These are phyloP conservation scores for Xiphophorus hellerii DNA, from an alignment of 2,113 vertebrate genomes.

Conservation along the genomic window DNA sequence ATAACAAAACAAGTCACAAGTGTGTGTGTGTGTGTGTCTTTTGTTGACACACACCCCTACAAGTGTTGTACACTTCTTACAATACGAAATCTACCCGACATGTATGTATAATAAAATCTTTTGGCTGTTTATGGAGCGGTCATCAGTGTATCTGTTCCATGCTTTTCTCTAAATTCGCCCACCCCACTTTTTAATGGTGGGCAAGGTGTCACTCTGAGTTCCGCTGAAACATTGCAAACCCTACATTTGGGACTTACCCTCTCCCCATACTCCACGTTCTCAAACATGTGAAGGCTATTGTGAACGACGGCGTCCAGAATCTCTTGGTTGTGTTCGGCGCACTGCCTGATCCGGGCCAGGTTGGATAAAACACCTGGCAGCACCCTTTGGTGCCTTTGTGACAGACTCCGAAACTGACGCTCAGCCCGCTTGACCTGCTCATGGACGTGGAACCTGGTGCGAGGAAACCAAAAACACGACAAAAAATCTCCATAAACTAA, in stretches of 20 bases:
- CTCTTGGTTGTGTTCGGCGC: constrained; percentile 93
- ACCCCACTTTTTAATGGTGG: too few relatives aligned
- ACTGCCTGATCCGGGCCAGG: constrained; percentile 87
- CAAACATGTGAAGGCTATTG: constrained; percentile 96
- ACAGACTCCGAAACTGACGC: constrained; percentile 89
- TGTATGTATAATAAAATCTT: too few relatives aligned
- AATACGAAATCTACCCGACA: too few relatives aligned
- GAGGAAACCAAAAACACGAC: constrained; percentile 9
- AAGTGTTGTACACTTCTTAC: too few relatives aligned
- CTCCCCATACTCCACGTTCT: constrained; percentile 96
- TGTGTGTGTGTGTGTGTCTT: neutral
- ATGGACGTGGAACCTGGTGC: constrained; percentile 88
- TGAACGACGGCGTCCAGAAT: constrained; percentile 91
- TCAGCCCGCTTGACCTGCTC: constrained; percentile 94
- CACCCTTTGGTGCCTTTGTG: constrained; percentile 86
- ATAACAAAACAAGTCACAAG: neutral
- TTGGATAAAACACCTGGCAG: constrained; percentile 90
- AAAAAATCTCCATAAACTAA: neutral
- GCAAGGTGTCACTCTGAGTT: too few relatives aligned
- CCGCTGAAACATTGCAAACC: neutral
- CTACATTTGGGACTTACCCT: constrained; percentile 82
- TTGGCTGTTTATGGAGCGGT: too few relatives aligned
- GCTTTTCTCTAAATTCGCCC: too few relatives aligned
- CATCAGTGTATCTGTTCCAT: too few relatives aligned
- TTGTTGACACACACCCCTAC: neutral